A percentile compares a stretch with the other conserved stretches of the same genome.
Conservation (phyloP, 2,888 invertebrate genomes). For the Molorchus minor region DNA sequence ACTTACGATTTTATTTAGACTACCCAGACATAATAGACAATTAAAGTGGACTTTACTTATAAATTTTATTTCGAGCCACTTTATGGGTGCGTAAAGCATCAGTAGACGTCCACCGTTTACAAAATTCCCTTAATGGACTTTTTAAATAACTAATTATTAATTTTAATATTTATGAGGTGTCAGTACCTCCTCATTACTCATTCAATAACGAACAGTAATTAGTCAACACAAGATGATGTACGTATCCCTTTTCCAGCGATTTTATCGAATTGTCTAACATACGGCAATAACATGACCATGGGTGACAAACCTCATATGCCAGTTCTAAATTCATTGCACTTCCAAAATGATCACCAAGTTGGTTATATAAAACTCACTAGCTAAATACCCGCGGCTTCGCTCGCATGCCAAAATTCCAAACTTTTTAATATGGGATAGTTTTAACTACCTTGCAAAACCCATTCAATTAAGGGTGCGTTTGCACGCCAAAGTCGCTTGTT, state of each 20-base stretch:
- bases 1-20: conserved; percentile 5
- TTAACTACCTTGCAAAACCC: too few species aligned
- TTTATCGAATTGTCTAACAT: too few species aligned
- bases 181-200: conserved; percentile 32
- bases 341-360: too few species aligned
- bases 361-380: too few species aligned
- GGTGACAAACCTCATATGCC: too few species aligned
- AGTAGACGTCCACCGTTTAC: conserved; percentile 17
- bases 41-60: conserved; percentile 19
- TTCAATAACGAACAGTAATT: conserved; percentile 28
- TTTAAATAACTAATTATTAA: conserved; percentile 36
- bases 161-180: conserved; percentile 36
- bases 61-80: conserved; percentile 24
- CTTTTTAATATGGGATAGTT: too few species aligned
- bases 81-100: conserved; percentile 23
- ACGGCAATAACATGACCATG: too few species aligned
- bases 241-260: conserved; percentile 1
- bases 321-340: too few species aligned
- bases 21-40: conserved; percentile 21
- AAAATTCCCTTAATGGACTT: conserved; percentile 29
- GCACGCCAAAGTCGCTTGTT: too few species aligned
- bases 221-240: conserved; percentile 11
- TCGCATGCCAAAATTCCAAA: too few species aligned
- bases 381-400: too few species aligned
- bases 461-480: too few species aligned